Evolutionary conservation across 2,888 invertebrate genomes (phyloP), one percentile per base, ranked within the genome.

Genomic region (Drosophila parthenogenetica): DNA sequence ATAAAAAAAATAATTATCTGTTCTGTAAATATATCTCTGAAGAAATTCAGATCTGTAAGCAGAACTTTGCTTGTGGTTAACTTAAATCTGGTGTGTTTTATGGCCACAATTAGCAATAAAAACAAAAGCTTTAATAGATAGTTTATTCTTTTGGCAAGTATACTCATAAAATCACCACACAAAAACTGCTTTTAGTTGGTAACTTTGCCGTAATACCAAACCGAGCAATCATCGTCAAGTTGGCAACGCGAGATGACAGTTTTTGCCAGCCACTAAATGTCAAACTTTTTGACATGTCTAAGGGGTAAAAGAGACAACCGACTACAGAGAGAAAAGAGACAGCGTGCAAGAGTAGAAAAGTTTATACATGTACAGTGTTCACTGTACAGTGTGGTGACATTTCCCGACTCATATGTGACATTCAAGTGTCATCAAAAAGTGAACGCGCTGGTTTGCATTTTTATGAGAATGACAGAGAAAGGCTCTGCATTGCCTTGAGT

Each of bases 181-280:
- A 54, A 11, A 29, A 35, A 39, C 43, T 10, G 45, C 53, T 61
- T 45, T 46, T 37, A 54, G 54, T 53, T 45, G 37, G 32, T 46
- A 69, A 68, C 65, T 65, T 73, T 73, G 53, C 63, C 69, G 69
- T 75, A 71, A 73, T 70, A 70, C 50, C 75, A 73, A 84, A 81
- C 85, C 79, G 77, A 85, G 83, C 86, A 86, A 88, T 88, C 83
- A 88, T 88, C 73, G 84, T 84, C 77, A 82, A 87, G 75, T 72
- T 83, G 62, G 51, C 53, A 70, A 66, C 68, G 74, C 74, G 77
- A 74, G 82, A 73, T 83, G 85, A 85, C 89, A 88, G 85, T 88
- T 88, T 88, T 79, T 81, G 87, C 87, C 84, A 88, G 81, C 85
- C 87, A 88, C 89, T 86, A 85, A 85, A 88, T 86, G 85, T 88